phyloP scores from a whole-genome alignment of 2,888 invertebrate species.

The Barypeithes pellucidus region DNA sequence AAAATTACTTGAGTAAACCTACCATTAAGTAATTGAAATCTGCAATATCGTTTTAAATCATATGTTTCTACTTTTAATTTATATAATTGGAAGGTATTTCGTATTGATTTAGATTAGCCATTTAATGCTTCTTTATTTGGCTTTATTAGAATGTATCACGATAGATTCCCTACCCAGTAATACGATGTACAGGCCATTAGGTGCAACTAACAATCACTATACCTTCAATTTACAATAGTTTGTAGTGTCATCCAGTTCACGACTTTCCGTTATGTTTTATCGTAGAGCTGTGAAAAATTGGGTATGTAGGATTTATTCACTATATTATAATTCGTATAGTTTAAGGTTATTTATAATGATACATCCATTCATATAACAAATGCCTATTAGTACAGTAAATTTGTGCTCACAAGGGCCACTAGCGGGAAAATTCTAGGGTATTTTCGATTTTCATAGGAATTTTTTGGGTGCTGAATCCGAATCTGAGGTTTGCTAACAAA shows the following conservation, averaged over 20 bases:
- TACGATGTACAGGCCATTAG: constrained; percentile 10
- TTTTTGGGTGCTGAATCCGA: no score
- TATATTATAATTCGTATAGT: not conserved
- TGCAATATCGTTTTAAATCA: not conserved
- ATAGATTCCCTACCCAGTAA: constrained; percentile 30
- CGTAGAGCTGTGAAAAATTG: constrained; percentile 20
- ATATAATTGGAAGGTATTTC: constrained; percentile 4
- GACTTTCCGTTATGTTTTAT: constrained; percentile 29
- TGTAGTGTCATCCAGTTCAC: constrained; percentile 30
- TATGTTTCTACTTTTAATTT: not conserved
- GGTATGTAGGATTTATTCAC: constrained; percentile 21
- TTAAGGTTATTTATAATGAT: not conserved
- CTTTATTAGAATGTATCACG: constrained; percentile 32
- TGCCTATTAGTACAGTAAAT: no score
- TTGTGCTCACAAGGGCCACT: no score
- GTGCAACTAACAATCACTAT: constrained; percentile 28
- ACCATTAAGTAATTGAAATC: not conserved
- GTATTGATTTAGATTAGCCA: constrained; percentile 18
- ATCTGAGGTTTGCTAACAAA: no score
- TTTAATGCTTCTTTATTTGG: constrained; percentile 46
- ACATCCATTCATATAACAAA: no score
- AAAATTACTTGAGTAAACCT: no score
- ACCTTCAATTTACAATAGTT: constrained; percentile 35
- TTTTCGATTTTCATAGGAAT: no score
- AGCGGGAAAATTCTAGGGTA: no score